Conservation (phyloP, 1,140 invertebrate genomes). For the Chrysomallon squamiferum region DNA sequence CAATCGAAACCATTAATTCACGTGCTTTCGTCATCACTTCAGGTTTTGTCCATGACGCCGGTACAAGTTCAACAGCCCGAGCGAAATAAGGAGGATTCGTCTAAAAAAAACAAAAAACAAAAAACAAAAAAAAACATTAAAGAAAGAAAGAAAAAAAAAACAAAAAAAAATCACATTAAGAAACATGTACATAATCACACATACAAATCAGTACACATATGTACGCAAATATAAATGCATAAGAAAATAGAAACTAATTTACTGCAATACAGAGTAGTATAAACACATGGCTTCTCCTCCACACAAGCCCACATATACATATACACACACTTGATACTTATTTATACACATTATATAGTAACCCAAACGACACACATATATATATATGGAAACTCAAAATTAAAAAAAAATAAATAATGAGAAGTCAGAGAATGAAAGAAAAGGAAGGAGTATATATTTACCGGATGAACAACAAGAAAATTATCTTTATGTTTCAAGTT, state of each 20-base stretch:
- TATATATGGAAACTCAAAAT: no score
- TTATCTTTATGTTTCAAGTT: slow-evolving; percentile 78
- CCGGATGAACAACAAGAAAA: slow-evolving; percentile 84
- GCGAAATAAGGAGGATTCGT: slow-evolving; percentile 94
- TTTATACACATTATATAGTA: no score
- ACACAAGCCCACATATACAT: no score
- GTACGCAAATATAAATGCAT: not conserved
- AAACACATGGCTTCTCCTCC: no score
- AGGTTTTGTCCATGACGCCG: slow-evolving; percentile 81
- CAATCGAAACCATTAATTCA: slow-evolving; percentile 83
- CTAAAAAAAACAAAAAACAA: slow-evolving; percentile 51
- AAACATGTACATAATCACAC: not conserved
- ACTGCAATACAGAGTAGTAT: no score
- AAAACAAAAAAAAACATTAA: not conserved
- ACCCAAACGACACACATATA: no score
- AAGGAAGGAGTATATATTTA: no score
- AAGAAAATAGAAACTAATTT: no score
- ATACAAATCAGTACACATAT: not conserved
- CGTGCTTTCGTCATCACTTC: slow-evolving; percentile 72
- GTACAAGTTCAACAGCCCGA: slow-evolving; percentile 89
- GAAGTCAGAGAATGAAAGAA: no score
- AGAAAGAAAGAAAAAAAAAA: not conserved
- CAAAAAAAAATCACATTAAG: not conserved
- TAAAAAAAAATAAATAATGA: no score
- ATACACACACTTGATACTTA: no score